Conservation (phyloP, 2,113 vertebrate species). For the Kryptolebias marmoratus region DNA sequence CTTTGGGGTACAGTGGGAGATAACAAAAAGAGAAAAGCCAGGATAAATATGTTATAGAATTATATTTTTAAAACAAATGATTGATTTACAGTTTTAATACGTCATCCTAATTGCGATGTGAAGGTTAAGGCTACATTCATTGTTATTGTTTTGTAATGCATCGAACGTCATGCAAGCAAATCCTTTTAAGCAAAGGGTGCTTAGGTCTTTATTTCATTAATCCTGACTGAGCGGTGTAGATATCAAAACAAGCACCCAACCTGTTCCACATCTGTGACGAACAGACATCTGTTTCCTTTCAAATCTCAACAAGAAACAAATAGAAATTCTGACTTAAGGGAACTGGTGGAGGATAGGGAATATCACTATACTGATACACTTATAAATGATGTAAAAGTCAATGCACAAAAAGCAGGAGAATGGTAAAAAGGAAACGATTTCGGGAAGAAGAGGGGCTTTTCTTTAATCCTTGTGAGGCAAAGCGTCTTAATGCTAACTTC, state of each 20-base stretch:
- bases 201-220: not conserved
- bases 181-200: not conserved
- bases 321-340: slow-evolving; percentile 29
- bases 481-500: slow-evolving; percentile 76
- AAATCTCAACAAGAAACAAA: slow-evolving; percentile 33
- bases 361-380: slow-evolving; percentile 33
- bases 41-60: no score
- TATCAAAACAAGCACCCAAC: not conserved
- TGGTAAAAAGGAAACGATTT: slow-evolving; percentile 59
- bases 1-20: no score
- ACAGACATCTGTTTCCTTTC: slow-evolving; percentile 10
- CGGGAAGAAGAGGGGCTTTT: slow-evolving; percentile 48
- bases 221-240: not conserved
- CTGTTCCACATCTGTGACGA: slow-evolving; percentile 3
- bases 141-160: not conserved
- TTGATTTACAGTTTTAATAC: no score
- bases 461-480: slow-evolving; percentile 74
- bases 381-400: slow-evolving; percentile 47
- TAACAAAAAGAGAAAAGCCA: no score
- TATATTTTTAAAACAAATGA: no score
- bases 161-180: not conserved
- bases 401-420: slow-evolving; percentile 40
- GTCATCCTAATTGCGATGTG: no score
- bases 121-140: no score
- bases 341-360: slow-evolving; percentile 32